A percentile compares a stretch with the other conserved stretches of the same genome.
These are phyloP conservation scores for Microcebus lehilahytsara DNA, from an alignment of 2,113 vertebrate species.

Conservation along the genomic window DNA sequence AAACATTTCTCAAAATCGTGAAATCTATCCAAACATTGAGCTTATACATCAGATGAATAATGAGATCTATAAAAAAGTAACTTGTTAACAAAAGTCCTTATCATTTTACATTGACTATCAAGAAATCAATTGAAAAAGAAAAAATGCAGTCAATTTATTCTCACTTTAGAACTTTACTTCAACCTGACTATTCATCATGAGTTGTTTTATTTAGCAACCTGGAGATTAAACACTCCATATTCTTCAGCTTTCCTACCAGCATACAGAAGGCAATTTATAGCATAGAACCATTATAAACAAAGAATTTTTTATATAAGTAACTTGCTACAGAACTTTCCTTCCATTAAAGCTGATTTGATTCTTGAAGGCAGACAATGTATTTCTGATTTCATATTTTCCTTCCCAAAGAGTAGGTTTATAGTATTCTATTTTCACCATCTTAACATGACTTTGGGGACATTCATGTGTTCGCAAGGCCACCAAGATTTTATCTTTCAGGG, in stretches of 20 bases:
- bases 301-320: neutral
- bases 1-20: constrained; percentile 37
- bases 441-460: neutral
- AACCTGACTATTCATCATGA: neutral
- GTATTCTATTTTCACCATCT: constrained; percentile 1
- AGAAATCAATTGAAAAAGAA: neutral
- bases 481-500: neutral
- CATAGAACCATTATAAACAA: neutral
- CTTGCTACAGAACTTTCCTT: neutral
- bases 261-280: neutral
- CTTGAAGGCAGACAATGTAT: constrained; percentile 2
- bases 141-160: neutral
- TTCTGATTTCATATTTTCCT: constrained; percentile 43
- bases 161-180: neutral
- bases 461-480: neutral
- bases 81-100: neutral
- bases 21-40: neutral
- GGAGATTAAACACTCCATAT: neutral
- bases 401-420: neutral
- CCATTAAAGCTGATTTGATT: neutral
- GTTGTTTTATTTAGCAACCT: neutral
- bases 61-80: neutral
- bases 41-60: neutral
- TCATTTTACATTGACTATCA: neutral
- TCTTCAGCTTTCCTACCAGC: neutral